phyloP scores from a whole-genome alignment of 2,888 invertebrate species.

The Ashinkailepas kermadecensis region DNA sequence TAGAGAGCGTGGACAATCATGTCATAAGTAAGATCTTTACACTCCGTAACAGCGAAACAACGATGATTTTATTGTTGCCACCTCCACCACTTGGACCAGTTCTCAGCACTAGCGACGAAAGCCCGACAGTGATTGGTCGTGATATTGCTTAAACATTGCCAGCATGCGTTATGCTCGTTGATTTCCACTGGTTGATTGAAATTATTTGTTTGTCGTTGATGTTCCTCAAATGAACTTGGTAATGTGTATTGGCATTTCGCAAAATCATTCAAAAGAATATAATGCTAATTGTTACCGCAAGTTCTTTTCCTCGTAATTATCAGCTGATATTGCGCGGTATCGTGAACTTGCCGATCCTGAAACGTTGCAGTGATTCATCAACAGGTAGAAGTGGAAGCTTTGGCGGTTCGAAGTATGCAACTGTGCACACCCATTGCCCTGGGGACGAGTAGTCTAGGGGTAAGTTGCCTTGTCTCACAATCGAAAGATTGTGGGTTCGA shows the following conservation, averaged over 20 bases:
- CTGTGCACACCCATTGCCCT: no score
- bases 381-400: no score
- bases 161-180: neutral
- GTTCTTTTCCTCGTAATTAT: neutral
- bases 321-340: no score
- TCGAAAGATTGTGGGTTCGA: no score
- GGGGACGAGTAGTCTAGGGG: no score
- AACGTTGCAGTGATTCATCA: no score
- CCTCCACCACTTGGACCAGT: neutral
- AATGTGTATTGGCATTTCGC: neutral
- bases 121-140: neutral
- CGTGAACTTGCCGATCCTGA: no score
- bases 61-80: neutral
- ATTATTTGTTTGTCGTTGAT: neutral
- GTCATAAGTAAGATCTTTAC: constrained; percentile 21
- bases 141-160: neutral
- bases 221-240: neutral
- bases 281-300: neutral
- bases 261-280: constrained; percentile 1
- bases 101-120: neutral
- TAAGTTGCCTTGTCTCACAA: no score
- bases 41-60: constrained; percentile 14
- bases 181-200: neutral
- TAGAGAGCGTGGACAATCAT: constrained; percentile 19
- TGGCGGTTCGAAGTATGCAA: no score